A percentile compares a stretch with the other conserved stretches of the same genome.
phyloP scores from a whole-genome alignment of 2,113 vertebrate genomes.

The Sinocyclocheilus anshuiensis region DNA sequence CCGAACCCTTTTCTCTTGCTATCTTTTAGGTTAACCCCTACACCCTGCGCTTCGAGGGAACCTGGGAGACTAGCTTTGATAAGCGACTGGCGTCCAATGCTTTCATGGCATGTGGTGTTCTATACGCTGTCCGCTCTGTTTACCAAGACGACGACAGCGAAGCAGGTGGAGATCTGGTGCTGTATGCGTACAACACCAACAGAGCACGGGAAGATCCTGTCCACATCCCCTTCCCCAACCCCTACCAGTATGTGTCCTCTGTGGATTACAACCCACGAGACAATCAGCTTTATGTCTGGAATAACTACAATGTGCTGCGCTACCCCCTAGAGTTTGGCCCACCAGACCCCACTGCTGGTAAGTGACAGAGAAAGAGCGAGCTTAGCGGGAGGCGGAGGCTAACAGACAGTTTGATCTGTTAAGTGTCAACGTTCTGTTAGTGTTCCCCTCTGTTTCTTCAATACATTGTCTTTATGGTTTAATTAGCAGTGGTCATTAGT shows the following conservation, averaged over 20 bases:
- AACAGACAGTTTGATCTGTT: no score
- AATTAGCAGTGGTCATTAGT: no score
- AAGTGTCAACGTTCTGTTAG: no score
- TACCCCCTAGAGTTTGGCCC: constrained; percentile 89
- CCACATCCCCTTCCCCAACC: constrained; percentile 89
- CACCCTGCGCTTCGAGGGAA: constrained; percentile 91
- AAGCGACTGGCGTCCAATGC: constrained; percentile 92
- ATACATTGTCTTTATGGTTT: no score
- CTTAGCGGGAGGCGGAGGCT: no score
- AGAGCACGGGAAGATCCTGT: constrained; percentile 77
- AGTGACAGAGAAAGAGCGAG: neutral
- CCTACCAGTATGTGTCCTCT: constrained; percentile 93
- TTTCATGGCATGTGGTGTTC: constrained; percentile 93
- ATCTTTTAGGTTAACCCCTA: constrained; percentile 86
- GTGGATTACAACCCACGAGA: constrained; percentile 94
- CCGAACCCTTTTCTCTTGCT: no score
- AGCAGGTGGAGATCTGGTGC: constrained; percentile 85
- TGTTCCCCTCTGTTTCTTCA: no score
- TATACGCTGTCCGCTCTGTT: constrained; percentile 89
- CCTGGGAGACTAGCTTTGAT: constrained; percentile 91
- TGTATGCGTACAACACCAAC: constrained; percentile 91
- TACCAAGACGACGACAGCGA: constrained; percentile 93
- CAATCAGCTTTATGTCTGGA: constrained; percentile 96
- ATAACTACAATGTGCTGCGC: constrained; percentile 91
- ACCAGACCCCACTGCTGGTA: constrained; percentile 85